These are phyloP conservation scores for Menidia beryllina DNA, from an alignment of 2,113 vertebrate genomes.

Conservation along the genomic window DNA sequence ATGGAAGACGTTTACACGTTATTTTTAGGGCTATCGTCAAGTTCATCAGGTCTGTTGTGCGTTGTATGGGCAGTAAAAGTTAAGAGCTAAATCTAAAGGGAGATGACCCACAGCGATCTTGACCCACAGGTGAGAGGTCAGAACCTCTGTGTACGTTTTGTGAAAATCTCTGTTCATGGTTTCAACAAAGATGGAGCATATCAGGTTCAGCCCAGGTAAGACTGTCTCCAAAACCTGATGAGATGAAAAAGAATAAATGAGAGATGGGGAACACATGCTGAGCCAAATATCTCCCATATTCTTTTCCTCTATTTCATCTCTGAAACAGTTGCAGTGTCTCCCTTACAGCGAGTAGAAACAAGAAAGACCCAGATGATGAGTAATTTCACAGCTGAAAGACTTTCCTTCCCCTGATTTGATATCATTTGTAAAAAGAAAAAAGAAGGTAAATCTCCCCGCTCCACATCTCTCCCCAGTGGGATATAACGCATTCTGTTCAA, in stretches of 20 bases:
- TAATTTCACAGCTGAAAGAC: conserved; percentile 86
- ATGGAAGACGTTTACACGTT: too few relatives aligned
- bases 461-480: conserved; percentile 53
- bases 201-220: conserved; percentile 76
- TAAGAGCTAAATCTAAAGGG: conserved; percentile 25
- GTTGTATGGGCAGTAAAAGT: conserved; percentile 5
- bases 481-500: conserved; percentile 75
- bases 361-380: conserved; percentile 81
- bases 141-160: conserved; percentile 18
- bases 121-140: conserved; percentile 19
- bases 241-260: conserved; percentile 57
- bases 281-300: too few relatives aligned
- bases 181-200: conserved; percentile 50
- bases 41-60: conserved; percentile 26
- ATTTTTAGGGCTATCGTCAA: conserved; percentile 6
- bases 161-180: conserved; percentile 36
- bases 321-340: conserved; percentile 38
- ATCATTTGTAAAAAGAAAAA: conserved; percentile 77
- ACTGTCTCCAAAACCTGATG: conserved; percentile 65
- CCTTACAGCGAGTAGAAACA: conserved; percentile 73
- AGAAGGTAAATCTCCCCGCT: conserved; percentile 65
- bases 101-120: conserved; percentile 12
- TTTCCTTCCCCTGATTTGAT: conserved; percentile 79
- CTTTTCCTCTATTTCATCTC: conserved; percentile 26
- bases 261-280: conserved; percentile 69